A percentile compares a stretch with the other conserved stretches of the same genome.
Evolutionary conservation across 2,797 vertebrate genomes (phyloP).

Genomic region (Philypnodon macrostomus): DNA sequence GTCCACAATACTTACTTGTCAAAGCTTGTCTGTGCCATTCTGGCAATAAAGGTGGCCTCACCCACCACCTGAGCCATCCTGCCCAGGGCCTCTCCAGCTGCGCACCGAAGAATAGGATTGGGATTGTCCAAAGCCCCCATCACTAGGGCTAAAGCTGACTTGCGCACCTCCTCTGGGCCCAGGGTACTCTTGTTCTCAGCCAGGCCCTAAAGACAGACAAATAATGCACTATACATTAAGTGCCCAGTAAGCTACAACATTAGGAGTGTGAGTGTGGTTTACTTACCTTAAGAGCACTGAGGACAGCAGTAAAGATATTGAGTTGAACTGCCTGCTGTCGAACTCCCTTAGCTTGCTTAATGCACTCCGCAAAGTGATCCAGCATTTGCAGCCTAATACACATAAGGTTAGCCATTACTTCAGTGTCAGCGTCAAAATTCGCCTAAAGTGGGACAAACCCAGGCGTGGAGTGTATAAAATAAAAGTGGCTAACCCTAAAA

Average conservation of each 20-base stretch:
- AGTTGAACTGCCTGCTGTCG: constrained; percentile 97
- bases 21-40: constrained; percentile 98
- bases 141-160: constrained; percentile 92
- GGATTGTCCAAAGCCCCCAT: constrained; percentile 98
- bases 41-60: constrained; percentile 95
- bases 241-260: neutral
- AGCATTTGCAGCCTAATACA: constrained; percentile 91
- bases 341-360: constrained; percentile 98
- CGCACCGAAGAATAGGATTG: constrained; percentile 95
- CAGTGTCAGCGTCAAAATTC: too few relatives aligned
- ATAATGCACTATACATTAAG: constrained; percentile 11
- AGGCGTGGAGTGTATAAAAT: too few relatives aligned
- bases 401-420: neutral
- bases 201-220: constrained; percentile 80
- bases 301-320: constrained; percentile 97
- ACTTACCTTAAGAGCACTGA: constrained; percentile 94
- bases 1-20: constrained; percentile 85
- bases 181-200: constrained; percentile 97
- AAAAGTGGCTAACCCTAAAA: too few relatives aligned
- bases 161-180: constrained; percentile 96
- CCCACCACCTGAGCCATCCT: constrained; percentile 99
- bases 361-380: constrained; percentile 98
- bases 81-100: constrained; percentile 95
- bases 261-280: neutral
- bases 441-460: too few relatives aligned